phyloP scores from a whole-genome alignment of 2,797 vertebrate genomes.

The Cheirogaleus major region DNA sequence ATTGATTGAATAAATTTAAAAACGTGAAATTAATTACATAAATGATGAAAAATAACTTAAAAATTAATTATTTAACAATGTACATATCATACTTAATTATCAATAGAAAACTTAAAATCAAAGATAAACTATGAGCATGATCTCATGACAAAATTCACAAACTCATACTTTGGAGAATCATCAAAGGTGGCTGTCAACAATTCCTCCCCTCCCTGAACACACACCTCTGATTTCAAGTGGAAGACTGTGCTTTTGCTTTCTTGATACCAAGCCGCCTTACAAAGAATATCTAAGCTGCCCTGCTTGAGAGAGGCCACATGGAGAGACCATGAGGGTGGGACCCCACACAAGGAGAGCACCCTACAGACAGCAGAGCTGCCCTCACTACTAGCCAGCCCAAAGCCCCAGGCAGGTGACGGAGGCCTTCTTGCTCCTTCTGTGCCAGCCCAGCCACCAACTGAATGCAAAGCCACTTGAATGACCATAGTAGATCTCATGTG shows the following conservation, averaged over 20 bases:
- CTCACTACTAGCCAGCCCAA: background rate
- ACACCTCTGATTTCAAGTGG: background rate
- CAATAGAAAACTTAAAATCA: background rate
- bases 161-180: background rate
- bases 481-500: background rate
- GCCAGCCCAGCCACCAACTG: background rate
- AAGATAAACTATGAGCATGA: background rate
- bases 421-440: background rate
- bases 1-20: background rate
- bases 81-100: background rate
- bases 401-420: background rate
- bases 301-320: background rate
- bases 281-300: background rate
- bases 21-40: background rate
- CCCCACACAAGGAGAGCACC: accelerated
- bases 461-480: background rate
- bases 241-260: background rate
- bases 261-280: background rate
- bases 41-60: background rate
- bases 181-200: too few species aligned
- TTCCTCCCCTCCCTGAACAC: background rate
- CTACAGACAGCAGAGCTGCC: background rate
- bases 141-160: background rate
- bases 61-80: background rate
- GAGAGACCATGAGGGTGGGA: background rate